Conservation (phyloP, 2,888 invertebrate species). For the Aporophyla nigra region DNA sequence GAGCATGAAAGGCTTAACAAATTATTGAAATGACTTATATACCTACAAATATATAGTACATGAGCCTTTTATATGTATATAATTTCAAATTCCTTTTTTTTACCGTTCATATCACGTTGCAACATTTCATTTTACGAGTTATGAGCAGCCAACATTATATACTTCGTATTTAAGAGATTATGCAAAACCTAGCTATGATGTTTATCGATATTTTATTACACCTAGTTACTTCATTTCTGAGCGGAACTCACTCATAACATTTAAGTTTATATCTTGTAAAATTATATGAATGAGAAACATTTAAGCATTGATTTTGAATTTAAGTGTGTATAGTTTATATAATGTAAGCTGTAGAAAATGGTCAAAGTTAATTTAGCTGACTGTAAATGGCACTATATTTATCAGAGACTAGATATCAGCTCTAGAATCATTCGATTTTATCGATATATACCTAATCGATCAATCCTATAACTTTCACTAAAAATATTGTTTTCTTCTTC, state of each 20-base stretch:
- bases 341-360: background rate
- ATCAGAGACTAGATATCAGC: no score
- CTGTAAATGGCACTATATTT: background rate
- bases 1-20: no score
- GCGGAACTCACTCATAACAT: slow-evolving; percentile 24
- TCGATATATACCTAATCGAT: background rate
- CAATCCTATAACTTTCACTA: background rate
- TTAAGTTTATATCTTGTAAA: slow-evolving; percentile 33
- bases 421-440: background rate
- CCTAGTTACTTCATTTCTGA: slow-evolving; percentile 38
- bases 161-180: slow-evolving; percentile 34
- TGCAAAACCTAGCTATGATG: slow-evolving; percentile 47
- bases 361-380: background rate
- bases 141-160: slow-evolving; percentile 1
- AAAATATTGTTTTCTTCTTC: accelerated
- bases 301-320: slow-evolving; percentile 15
- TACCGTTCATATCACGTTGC: background rate
- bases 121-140: slow-evolving; percentile 19
- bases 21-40: background rate
- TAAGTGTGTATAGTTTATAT: slow-evolving; percentile 1
- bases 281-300: slow-evolving; percentile 24
- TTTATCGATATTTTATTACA: slow-evolving; percentile 65
- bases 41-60: background rate
- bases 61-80: background rate
- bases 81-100: slow-evolving; percentile 18